Base-by-base conservation (phyloP, 2,888 invertebrate genomes). In the Andrena marginata region DNA sequence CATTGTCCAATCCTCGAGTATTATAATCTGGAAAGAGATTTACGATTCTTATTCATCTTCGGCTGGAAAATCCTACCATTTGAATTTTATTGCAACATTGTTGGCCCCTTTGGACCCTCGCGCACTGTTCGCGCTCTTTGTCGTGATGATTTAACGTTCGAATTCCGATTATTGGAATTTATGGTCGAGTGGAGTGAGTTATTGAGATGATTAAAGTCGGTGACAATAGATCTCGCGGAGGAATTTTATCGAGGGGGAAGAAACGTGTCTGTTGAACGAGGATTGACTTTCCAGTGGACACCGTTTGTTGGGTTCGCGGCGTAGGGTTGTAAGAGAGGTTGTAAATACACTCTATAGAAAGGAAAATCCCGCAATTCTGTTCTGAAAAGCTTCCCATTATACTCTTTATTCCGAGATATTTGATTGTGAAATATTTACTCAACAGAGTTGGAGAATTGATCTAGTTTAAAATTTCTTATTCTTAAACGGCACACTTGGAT, bases 71-170 rank as follows among this genome's bases (percentile, higher is more conserved):
- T n/a, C 64, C 31, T 68, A 7, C 26, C 75, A 35, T 67, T 77
- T 31, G 59, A 48, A 65, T 80, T 80, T 80, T 77, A 80, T 71
- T 56, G 71, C 65, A n/a, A 54, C 65, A 35, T 23, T 62, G 77
- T 54, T 60, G 26, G 20, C 56, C 48, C 13, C 26, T 33, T 20
- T 4, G 0, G 35, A 26, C 8, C 20, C 29, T 48, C 48, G 1
- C n/a, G 26, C 26, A 16, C 13, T 8, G 13, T 10, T 13, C 59
- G 23, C 33, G 42, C 33, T 51, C 60, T 71, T 71, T 54, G 64
- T 77, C 35, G 1, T 13, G 29, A 68, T 67, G 71, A 71, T 80
- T 80, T 77, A 80, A 67, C 65, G 69, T 31, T 60, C 60, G 56
- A 31, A 77, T 71, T 67, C 64, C 65, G 31, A 33, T 80, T 77